Evolutionary conservation across 1,140 invertebrate genomes (phyloP).

Genomic region (Orchestia grillus): DNA sequence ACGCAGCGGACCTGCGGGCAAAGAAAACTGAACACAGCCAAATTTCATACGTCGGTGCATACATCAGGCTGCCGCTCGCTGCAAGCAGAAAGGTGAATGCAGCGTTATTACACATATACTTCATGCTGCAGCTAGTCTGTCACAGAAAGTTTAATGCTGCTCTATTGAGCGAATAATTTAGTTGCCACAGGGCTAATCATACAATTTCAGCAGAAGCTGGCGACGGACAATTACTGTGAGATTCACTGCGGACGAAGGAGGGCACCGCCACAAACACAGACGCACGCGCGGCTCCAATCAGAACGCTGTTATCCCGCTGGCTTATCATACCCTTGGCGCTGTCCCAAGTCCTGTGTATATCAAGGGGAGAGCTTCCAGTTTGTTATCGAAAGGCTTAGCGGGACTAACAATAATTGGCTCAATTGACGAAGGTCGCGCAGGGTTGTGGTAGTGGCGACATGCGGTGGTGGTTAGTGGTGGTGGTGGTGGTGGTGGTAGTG

Average conservation of each 20-base stretch:
- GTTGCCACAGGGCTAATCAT: too few species aligned
- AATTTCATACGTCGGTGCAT: too few species aligned
- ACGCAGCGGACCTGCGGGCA: too few species aligned
- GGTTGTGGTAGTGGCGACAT: neutral
- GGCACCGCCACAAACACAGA: neutral
- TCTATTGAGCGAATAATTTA: too few species aligned
- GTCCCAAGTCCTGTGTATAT: neutral
- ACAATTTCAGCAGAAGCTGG: neutral
- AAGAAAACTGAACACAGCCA: too few species aligned
- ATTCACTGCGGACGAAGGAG: neutral
- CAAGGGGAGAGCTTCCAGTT: neutral
- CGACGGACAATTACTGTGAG: neutral
- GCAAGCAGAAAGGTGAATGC: too few species aligned
- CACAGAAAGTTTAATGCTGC: too few species aligned
- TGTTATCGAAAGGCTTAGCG: constrained; percentile 24
- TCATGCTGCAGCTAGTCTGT: too few species aligned
- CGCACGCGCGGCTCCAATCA: neutral
- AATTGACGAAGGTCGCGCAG: neutral
- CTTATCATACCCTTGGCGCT: neutral
- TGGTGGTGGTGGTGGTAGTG: neutral
- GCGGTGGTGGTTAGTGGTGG: too few species aligned
- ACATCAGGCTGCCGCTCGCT: too few species aligned
- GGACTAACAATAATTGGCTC: constrained; percentile 16
- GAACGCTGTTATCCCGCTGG: neutral
- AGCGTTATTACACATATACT: too few species aligned